Evolutionary conservation across 2,797 vertebrate genomes (phyloP).

Genomic region (Pitangus sulphuratus): DNA sequence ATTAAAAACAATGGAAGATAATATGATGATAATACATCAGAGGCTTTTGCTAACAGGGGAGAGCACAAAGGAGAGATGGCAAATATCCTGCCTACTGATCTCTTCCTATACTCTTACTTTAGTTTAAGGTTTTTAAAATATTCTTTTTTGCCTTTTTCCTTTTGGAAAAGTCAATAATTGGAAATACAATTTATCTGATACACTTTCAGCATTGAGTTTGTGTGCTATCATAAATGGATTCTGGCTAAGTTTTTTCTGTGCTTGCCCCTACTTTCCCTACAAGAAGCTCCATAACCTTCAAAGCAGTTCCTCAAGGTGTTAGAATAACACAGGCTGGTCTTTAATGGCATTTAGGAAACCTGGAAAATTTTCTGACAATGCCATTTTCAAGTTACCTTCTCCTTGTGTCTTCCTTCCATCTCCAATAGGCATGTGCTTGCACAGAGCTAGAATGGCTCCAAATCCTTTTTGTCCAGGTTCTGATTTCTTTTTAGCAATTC

Average conservation of each 20-base stretch:
- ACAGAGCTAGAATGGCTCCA: background rate
- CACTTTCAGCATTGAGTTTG: background rate
- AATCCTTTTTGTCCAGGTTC: background rate
- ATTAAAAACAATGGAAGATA: conserved; percentile 19
- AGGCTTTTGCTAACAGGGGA: background rate
- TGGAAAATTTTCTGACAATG: background rate
- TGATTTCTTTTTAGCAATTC: background rate
- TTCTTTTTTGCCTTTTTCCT: background rate
- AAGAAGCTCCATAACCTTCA: background rate
- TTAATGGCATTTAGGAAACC: background rate
- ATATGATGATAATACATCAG: conserved; percentile 16
- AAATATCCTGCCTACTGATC: background rate
- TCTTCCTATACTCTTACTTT: background rate
- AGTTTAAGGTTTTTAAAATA: background rate
- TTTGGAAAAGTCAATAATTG: background rate
- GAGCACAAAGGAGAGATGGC: background rate
- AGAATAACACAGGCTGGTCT: background rate
- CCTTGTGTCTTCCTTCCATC: background rate
- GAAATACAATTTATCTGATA: background rate
- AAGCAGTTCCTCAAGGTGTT: background rate
- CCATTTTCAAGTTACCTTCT: background rate
- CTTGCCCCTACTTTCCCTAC: background rate
- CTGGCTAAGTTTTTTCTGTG: background rate
- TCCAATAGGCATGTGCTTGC: background rate
- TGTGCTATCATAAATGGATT: background rate